Percentiles rank a stretch among this genome's conserved stretches.
phyloP scores from a whole-genome alignment of 1,140 invertebrate genomes.

The Macrotrachela quadricornifera region DNA sequence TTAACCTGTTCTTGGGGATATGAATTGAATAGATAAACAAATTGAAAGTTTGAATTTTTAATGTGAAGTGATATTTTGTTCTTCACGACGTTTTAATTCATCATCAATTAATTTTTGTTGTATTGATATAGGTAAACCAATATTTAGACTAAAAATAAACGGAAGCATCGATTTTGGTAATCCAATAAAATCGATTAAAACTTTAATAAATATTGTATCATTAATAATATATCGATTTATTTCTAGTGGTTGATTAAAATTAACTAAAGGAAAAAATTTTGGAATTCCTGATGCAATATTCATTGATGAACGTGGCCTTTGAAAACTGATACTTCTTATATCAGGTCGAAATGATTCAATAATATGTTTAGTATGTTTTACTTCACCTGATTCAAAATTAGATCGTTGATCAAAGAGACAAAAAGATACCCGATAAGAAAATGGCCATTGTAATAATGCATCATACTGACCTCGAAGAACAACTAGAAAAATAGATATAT shows the following conservation, averaged over 20 bases:
- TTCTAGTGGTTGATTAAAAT: constrained; percentile 9
- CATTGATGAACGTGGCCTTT: constrained; percentile 1
- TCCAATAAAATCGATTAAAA: constrained; percentile 1
- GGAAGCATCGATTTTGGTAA: background rate
- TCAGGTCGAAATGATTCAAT: constrained; percentile 13
- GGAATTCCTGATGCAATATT: constrained; percentile 1
- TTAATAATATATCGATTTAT: constrained; percentile 13
- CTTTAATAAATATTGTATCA: constrained; percentile 3
- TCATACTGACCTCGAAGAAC: constrained; percentile 12
- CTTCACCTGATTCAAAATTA: constrained; percentile 17
- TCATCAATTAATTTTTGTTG: too few species aligned
- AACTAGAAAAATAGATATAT: constrained; percentile 7
- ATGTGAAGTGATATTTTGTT: too few species aligned
- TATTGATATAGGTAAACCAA: too few species aligned
- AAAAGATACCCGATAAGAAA: constrained; percentile 15
- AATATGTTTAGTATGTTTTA: constrained; percentile 13
- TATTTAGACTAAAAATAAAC: too few species aligned
- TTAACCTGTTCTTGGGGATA: too few species aligned
- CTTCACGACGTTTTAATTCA: too few species aligned
- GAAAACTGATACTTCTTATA: background rate
- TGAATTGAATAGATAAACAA: too few species aligned
- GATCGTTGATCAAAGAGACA: constrained; percentile 12
- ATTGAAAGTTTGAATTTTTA: too few species aligned
- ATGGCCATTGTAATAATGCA: constrained; percentile 16
- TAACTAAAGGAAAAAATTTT: background rate